phyloP scores from a whole-genome alignment of 1,140 invertebrate genomes.

The Phymorhynchus buccinoides region DNA sequence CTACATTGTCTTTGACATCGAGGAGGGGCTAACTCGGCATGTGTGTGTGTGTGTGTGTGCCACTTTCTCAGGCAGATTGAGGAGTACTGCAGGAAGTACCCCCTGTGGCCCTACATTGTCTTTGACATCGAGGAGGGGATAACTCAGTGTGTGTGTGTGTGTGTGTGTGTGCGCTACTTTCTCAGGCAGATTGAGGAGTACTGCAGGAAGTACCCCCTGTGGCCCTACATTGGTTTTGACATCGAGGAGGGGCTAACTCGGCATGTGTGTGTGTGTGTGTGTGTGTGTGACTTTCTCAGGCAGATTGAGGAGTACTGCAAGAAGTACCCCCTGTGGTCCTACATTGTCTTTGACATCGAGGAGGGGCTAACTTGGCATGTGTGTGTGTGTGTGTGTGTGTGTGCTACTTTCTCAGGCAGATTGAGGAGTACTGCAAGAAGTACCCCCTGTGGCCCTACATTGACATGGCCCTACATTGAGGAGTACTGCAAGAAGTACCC shows the following conservation, averaged over 20 bases:
- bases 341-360: slow-evolving; percentile 62
- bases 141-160: neutral
- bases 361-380: slow-evolving; percentile 42
- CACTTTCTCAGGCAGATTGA: too few species aligned
- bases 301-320: slow-evolving; percentile 35
- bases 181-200: slow-evolving; percentile 44
- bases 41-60: too few species aligned
- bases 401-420: too few species aligned
- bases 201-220: slow-evolving; percentile 38
- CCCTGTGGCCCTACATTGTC: too few species aligned
- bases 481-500: too few species aligned
- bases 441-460: too few species aligned
- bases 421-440: too few species aligned
- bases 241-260: slow-evolving; percentile 48
- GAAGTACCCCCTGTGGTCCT: slow-evolving; percentile 54
- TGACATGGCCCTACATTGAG: too few species aligned
- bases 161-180: slow-evolving; percentile 8
- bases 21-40: too few species aligned
- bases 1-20: too few species aligned
- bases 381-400: neutral
- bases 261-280: neutral
- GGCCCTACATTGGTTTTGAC: slow-evolving; percentile 65
- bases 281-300: slow-evolving; percentile 36
- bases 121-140: too few species aligned
- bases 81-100: too few species aligned